A percentile compares a stretch with the other conserved stretches of the same genome.
Evolutionary conservation across 2,888 invertebrate genomes (phyloP).

Genomic region (Pinctada fucata): DNA sequence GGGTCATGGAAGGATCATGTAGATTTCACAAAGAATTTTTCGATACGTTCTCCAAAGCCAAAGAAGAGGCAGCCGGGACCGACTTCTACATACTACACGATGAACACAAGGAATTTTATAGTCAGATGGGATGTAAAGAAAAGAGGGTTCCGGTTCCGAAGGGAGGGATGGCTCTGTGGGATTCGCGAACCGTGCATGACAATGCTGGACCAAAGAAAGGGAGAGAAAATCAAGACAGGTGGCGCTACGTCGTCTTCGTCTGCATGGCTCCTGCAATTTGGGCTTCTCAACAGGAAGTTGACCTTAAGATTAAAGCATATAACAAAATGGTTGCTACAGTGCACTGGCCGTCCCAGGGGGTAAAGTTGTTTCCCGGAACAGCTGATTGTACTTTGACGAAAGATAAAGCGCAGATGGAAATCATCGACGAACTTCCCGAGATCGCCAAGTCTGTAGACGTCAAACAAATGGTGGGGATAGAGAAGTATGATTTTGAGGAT

Average conservation of each 20-base stretch:
- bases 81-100: conserved; percentile 49
- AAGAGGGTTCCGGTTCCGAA: conserved; percentile 64
- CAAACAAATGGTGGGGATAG: conserved; percentile 33
- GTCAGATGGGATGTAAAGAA: conserved; percentile 50
- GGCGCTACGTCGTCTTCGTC: conserved; percentile 67
- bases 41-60: conserved; percentile 41
- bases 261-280: conserved; percentile 70
- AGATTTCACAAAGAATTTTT: conserved; percentile 51
- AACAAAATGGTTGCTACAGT: conserved; percentile 53
- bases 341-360: conserved; percentile 67
- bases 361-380: conserved; percentile 34
- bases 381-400: conserved; percentile 18
- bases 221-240: conserved; percentile 59
- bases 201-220: conserved; percentile 62
- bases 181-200: conserved; percentile 69
- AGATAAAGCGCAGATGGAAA: conserved; percentile 22
- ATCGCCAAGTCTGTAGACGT: conserved; percentile 45
- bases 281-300: conserved; percentile 59
- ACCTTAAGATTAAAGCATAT: conserved; percentile 59
- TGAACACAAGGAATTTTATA: conserved; percentile 54
- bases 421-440: conserved; percentile 39
- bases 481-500: conserved; percentile 42
- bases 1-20: conserved; percentile 60
- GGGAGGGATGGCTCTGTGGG: conserved; percentile 71
- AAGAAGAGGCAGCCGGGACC: conserved; percentile 33